Evolutionary conservation across 2,113 vertebrate species (phyloP).

Genomic region (Lanius collurio): DNA sequence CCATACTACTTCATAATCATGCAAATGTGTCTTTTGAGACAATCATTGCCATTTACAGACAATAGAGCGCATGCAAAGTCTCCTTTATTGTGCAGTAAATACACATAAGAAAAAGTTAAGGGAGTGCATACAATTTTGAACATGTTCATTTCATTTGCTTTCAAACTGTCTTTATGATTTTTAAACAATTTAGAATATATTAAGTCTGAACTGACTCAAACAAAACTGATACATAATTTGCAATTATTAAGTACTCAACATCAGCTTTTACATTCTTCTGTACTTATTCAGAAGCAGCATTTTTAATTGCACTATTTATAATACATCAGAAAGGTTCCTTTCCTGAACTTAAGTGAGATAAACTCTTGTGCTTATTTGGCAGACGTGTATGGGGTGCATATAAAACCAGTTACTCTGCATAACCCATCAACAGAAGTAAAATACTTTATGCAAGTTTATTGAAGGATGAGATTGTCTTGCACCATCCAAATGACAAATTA

Average conservation of each 20-base stretch:
- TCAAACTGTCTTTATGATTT: slow-evolving; percentile 20
- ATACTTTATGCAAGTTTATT: slow-evolving; percentile 34
- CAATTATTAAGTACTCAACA: slow-evolving; percentile 34
- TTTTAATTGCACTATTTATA: slow-evolving; percentile 43
- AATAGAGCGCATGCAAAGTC: slow-evolving; percentile 76
- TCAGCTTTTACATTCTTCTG: slow-evolving; percentile 31
- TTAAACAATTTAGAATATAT: slow-evolving; percentile 58
- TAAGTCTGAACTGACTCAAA: slow-evolving; percentile 34
- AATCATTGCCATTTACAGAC: slow-evolving; percentile 69
- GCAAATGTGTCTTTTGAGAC: slow-evolving; percentile 53
- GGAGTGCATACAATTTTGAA: slow-evolving; percentile 49
- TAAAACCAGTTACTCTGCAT: not conserved
- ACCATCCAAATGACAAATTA: slow-evolving; percentile 24
- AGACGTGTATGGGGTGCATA: not conserved
- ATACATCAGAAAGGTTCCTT: slow-evolving; percentile 38
- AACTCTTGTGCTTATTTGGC: slow-evolving; percentile 48
- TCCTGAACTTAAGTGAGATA: slow-evolving; percentile 16
- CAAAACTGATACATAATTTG: slow-evolving; percentile 46
- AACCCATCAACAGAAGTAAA: slow-evolving; percentile 7
- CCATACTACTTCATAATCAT: slow-evolving; percentile 24
- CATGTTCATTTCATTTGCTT: slow-evolving; percentile 42
- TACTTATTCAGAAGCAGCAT: slow-evolving; percentile 27
- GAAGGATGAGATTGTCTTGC: slow-evolving; percentile 31
- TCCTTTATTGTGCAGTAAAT: slow-evolving; percentile 70
- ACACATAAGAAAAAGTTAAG: slow-evolving; percentile 62